These are phyloP conservation scores for Lophius piscatorius DNA, from an alignment of 2,113 vertebrate genomes.

Conservation along the genomic window DNA sequence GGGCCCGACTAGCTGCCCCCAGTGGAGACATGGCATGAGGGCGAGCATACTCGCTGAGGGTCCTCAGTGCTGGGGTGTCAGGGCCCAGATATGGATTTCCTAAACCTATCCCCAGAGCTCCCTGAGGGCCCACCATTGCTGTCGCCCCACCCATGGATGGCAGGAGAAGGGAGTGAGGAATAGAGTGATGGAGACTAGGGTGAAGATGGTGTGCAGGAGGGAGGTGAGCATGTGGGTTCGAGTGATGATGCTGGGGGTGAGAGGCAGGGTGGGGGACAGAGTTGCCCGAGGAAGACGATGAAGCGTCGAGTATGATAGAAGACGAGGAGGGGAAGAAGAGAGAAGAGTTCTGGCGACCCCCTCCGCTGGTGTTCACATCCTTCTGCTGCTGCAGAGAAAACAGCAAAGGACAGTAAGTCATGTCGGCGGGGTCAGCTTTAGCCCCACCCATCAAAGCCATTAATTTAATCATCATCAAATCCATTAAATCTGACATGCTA, in stretches of 20 bases:
- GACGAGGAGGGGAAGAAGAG: constrained; percentile 83
- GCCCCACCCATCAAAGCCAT: constrained; percentile 31
- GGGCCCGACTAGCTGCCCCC: constrained; percentile 71
- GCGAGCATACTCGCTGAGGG: constrained; percentile 95
- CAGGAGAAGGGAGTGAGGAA: constrained; percentile 84
- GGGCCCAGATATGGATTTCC: constrained; percentile 95
- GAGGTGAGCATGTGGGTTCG: constrained; percentile 77
- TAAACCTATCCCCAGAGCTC: constrained; percentile 85
- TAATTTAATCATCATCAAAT: constrained; percentile 49
- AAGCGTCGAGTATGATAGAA: constrained; percentile 79
- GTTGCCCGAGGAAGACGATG: constrained; percentile 74
- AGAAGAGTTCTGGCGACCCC: constrained; percentile 75
- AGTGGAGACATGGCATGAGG: constrained; percentile 97
- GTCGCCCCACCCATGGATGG: constrained; percentile 84
- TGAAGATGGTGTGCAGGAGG: constrained; percentile 77
- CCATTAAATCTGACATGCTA: constrained; percentile 41
- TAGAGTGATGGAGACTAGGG: constrained; percentile 75
- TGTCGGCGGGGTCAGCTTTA: constrained; percentile 29
- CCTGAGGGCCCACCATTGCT: constrained; percentile 79
- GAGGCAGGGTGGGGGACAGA: constrained; percentile 56
- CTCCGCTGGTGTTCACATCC: constrained; percentile 67
- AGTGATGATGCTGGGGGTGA: constrained; percentile 75
- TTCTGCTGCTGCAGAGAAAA: constrained; percentile 76
- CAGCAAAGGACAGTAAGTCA: constrained; percentile 39
- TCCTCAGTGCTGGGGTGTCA: constrained; percentile 94